phyloP scores from a whole-genome alignment of 1,140 invertebrate genomes.

The Atta texana region DNA sequence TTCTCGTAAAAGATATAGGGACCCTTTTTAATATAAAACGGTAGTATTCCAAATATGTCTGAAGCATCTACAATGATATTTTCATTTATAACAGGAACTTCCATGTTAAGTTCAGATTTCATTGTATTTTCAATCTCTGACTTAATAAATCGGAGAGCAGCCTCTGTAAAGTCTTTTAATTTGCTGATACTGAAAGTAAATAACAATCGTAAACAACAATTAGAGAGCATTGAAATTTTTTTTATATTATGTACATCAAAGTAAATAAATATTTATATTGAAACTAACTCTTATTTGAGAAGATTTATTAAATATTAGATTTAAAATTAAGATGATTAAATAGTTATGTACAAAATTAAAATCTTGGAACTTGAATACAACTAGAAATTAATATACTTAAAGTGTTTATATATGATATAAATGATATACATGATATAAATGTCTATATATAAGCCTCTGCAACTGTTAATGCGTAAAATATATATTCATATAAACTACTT shows the following conservation, averaged over 20 bases:
- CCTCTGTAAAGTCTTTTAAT: conserved; percentile 86
- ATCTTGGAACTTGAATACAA: background rate
- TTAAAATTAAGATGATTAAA: background rate
- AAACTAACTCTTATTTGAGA: background rate
- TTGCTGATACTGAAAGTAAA: conserved; percentile 80
- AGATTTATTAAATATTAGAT: background rate
- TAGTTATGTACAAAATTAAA: conserved; percentile 1
- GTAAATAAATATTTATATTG: background rate
- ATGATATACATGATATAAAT: too few relatives aligned
- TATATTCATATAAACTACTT: too few relatives aligned
- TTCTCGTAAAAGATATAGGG: conserved; percentile 64
- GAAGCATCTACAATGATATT: conserved; percentile 35
- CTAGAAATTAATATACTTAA: background rate
- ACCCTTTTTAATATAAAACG: conserved; percentile 90
- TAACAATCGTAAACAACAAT: background rate
- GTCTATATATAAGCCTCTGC: too few relatives aligned
- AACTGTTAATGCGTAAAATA: too few relatives aligned
- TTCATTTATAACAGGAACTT: conserved; percentile 46
- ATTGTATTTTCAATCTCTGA: conserved; percentile 83
- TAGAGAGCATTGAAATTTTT: background rate
- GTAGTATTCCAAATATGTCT: conserved; percentile 89
- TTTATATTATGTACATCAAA: background rate
- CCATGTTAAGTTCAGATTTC: conserved; percentile 52
- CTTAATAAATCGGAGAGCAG: conserved; percentile 86
- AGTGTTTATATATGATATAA: too few relatives aligned